Conservation (phyloP, 2,888 invertebrate genomes). For the Caradrina kadenii region DNA sequence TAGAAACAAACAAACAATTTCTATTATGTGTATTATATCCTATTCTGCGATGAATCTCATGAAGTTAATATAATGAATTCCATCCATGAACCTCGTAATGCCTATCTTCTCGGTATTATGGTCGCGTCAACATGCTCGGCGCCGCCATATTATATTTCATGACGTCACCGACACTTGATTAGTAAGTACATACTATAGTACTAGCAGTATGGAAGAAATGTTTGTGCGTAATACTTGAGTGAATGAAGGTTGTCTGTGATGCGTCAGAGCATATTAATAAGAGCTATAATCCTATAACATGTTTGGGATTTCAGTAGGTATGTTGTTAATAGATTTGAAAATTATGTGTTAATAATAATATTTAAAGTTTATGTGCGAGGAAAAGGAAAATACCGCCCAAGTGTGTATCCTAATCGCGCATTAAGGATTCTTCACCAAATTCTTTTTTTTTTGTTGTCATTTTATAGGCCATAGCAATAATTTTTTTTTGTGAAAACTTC, state of each 20-base stretch:
- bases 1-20: slow-evolving; percentile 16
- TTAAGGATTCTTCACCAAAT: too few relatives aligned
- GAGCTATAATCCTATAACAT: background rate
- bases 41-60: slow-evolving; percentile 9
- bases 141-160: slow-evolving; percentile 44
- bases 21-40: background rate
- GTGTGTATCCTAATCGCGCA: too few relatives aligned
- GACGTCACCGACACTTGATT: slow-evolving; percentile 55
- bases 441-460: too few relatives aligned
- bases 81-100: slow-evolving; percentile 26
- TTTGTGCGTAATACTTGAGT: slow-evolving; percentile 24
- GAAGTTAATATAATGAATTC: slow-evolving; percentile 30
- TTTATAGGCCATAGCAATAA: too few relatives aligned
- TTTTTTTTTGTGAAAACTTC: too few relatives aligned
- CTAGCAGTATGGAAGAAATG: slow-evolving; percentile 25
- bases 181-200: slow-evolving; percentile 7
- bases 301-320: background rate
- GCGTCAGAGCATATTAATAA: slow-evolving; percentile 13
- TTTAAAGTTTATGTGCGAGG: too few relatives aligned
- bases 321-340: too few relatives aligned
- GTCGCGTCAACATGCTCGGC: slow-evolving; percentile 27
- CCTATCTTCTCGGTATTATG: slow-evolving; percentile 40
- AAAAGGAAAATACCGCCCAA: too few relatives aligned
- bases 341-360: too few relatives aligned
- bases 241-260: slow-evolving; percentile 17